Evolutionary conservation across 1,140 invertebrate genomes (phyloP), one percentile per base, ranked within the genome.

Genomic region (Eubasilissa regina): DNA sequence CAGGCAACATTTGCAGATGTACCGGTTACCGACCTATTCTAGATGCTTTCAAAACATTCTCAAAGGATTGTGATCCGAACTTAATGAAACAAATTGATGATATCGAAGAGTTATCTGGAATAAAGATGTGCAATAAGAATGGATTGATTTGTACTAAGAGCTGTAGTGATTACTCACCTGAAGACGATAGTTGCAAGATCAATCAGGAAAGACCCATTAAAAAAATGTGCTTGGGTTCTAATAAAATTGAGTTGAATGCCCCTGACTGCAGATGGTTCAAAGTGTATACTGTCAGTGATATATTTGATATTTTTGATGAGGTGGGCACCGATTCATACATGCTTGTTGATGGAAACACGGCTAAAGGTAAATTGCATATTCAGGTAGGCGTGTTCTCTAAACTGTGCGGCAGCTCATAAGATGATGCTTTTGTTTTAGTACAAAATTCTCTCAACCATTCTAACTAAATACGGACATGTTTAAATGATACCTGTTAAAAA

Each of bases 21-120:
- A 97, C 96, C 0, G 96, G 96, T 0, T 97, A 97, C 83, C 89
- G 96, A 75, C 93, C 96, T 1, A 97, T 97, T 84, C 87, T 96
- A 51, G 94, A 96, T 81, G 91, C 94, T 25, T 96, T 96, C 85
- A 96, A 96, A 86, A 92, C 93, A 4, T 93, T 94, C 76, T 92
- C 93, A 0, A 85, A 83, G 0, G 93, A 95, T 84, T 91, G 92
- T 0, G 85, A 86, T 21, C 84, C 87, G 0, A 80, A 90, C 15
- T 84, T 91, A 25, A 85, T 90, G 44, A 84, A 89, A 13, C 87
- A 86, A 55, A 87, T 91, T 58, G 88, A 87, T 19, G 93, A 93
- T 74, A 93, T 94, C 55, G 91, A 93, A 85, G 91, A 92, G 25
- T 75, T 90, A 0, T 78, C 75, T 6, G 76, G 66, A 17, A 47